phyloP scores from a whole-genome alignment of 2,113 vertebrate genomes.

The Barnardius zonarius region DNA sequence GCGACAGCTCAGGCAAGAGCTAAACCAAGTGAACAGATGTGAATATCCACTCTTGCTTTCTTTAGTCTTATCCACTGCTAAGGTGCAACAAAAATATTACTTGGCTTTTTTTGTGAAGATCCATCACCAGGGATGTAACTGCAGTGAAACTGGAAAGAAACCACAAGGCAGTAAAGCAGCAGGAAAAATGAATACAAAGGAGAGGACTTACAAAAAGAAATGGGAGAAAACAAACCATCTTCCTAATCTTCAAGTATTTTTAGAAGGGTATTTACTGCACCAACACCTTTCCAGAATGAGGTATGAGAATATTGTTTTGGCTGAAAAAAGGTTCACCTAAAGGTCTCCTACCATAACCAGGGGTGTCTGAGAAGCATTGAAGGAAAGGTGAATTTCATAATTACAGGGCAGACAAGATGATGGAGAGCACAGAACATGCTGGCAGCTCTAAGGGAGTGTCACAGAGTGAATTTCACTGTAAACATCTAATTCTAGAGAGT shows the following conservation, averaged over 20 bases:
- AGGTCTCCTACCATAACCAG: neutral
- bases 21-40: neutral
- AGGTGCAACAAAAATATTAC: neutral
- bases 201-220: neutral
- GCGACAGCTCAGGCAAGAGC: neutral
- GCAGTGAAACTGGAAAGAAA: neutral
- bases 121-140: neutral
- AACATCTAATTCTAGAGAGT: neutral
- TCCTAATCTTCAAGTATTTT: neutral
- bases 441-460: rapidly evolving
- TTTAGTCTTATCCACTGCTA: neutral
- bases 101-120: neutral
- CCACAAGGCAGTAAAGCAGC: neutral
- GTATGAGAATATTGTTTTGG: neutral
- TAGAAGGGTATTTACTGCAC: neutral
- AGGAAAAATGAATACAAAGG: neutral
- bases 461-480: neutral
- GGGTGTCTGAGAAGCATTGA: neutral
- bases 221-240: neutral
- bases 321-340: neutral
- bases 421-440: rapidly evolving
- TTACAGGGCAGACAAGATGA: neutral
- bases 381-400: neutral
- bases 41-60: neutral
- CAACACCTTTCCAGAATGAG: neutral